phyloP scores from a whole-genome alignment of 2,888 invertebrate species.

The Drosophila anomelani region DNA sequence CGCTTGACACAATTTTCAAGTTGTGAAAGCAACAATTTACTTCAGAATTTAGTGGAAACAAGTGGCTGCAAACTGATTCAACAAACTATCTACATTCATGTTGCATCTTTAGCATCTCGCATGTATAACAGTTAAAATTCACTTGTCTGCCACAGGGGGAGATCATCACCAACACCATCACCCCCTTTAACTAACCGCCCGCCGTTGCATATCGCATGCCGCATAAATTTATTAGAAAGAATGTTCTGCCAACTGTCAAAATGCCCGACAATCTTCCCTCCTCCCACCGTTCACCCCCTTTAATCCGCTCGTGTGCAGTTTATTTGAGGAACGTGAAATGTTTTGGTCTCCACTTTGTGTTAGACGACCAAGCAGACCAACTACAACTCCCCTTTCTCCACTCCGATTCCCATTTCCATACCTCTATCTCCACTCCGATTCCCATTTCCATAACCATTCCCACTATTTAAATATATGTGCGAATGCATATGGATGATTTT shows the following conservation, averaged over 20 bases:
- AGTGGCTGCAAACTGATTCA: constrained; percentile 20
- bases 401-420: constrained; percentile 38
- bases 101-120: constrained; percentile 3
- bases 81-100: constrained; percentile 11
- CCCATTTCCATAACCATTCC: constrained; percentile 48
- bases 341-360: constrained; percentile 46
- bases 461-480: constrained; percentile 43
- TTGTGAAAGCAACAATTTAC: constrained; percentile 1
- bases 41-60: background rate
- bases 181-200: background rate
- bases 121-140: constrained; percentile 34
- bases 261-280: constrained; percentile 34
- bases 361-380: constrained; percentile 37
- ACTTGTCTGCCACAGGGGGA: constrained; percentile 13
- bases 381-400: constrained; percentile 22
- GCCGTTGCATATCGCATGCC: constrained; percentile 35
- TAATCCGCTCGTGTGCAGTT: constrained; percentile 53
- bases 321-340: constrained; percentile 66
- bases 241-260: constrained; percentile 50
- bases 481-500: constrained; percentile 9
- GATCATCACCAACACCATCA: background rate
- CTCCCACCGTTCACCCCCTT: background rate
- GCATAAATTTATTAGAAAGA: constrained; percentile 48
- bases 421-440: constrained; percentile 29
- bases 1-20: background rate